A percentile compares a stretch with the other conserved stretches of the same genome.
These are phyloP conservation scores for Harpalus rubripes DNA, from an alignment of 2,888 invertebrate species.

Conservation along the genomic window DNA sequence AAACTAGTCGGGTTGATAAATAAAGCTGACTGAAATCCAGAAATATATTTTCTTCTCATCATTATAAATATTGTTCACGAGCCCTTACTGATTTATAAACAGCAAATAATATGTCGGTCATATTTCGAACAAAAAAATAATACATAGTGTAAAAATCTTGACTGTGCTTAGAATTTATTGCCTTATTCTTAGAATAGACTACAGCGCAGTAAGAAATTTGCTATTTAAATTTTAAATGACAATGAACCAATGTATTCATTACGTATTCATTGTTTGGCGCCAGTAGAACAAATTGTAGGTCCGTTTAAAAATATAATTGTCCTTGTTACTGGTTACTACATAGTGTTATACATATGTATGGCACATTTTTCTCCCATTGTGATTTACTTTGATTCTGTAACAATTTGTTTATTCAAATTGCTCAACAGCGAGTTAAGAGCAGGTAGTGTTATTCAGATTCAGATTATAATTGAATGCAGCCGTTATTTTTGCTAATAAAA, in stretches of 20 bases:
- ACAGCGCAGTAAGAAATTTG: background rate
- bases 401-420: conserved; percentile 46
- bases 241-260: conserved; percentile 15
- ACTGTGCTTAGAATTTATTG: conserved; percentile 1
- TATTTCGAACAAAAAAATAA: too few relatives aligned
- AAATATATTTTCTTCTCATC: too few relatives aligned
- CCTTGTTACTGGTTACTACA: conserved; percentile 31
- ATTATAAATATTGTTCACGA: too few relatives aligned
- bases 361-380: conserved; percentile 4
- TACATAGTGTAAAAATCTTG: too few relatives aligned
- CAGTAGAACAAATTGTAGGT: conserved; percentile 20
- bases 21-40: too few relatives aligned
- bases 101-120: too few relatives aligned
- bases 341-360: conserved; percentile 39
- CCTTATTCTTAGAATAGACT: background rate
- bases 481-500: conserved; percentile 5
- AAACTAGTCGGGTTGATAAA: too few relatives aligned
- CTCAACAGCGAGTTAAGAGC: conserved; percentile 2
- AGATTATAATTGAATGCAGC: background rate
- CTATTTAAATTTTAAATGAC: conserved; percentile 15
- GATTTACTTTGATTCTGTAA: conserved; percentile 21
- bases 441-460: background rate
- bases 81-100: too few relatives aligned
- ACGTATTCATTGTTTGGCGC: conserved; percentile 24
- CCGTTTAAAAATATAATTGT: conserved; percentile 39